These are phyloP conservation scores for Sebastolobus alascanus DNA, from an alignment of 2,797 vertebrate species.

Conservation along the genomic window DNA sequence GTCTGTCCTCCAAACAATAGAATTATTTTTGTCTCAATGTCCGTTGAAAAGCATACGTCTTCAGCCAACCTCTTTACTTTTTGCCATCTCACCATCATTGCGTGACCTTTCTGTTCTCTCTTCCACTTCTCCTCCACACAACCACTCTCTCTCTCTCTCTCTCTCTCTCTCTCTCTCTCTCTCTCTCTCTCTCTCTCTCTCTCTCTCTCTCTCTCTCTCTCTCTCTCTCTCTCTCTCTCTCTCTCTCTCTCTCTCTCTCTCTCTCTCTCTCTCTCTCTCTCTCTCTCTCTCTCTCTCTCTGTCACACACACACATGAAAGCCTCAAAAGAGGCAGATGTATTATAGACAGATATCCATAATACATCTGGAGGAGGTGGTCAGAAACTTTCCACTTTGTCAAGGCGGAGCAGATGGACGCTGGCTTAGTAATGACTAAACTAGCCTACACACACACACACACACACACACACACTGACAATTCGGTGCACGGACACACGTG, in stretches of 20 bases:
- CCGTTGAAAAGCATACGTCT: slow-evolving; percentile 6
- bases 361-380: slow-evolving; percentile 52
- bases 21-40: neutral
- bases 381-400: slow-evolving; percentile 72
- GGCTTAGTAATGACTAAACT: slow-evolving; percentile 41
- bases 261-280: neutral
- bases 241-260: neutral
- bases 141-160: slow-evolving; percentile 4
- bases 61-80: neutral
- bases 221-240: neutral
- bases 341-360: slow-evolving; percentile 46
- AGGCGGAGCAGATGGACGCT: slow-evolving; percentile 57
- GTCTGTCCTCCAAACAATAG: slow-evolving; percentile 7
- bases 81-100: slow-evolving; percentile 1
- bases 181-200: neutral
- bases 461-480: slow-evolving; percentile 17
- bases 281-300: neutral
- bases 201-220: rapidly evolving
- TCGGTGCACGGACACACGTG: neutral
- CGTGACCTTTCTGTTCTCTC: slow-evolving; percentile 14
- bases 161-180: neutral
- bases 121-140: slow-evolving; percentile 10
- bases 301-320: slow-evolving; percentile 18
- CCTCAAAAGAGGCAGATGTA: neutral
- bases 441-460: slow-evolving; percentile 13